Percentiles rank a stretch among this genome's conserved stretches.
Conservation (phyloP, 2,888 invertebrate genomes). For the Chloroclysta siterata region DNA sequence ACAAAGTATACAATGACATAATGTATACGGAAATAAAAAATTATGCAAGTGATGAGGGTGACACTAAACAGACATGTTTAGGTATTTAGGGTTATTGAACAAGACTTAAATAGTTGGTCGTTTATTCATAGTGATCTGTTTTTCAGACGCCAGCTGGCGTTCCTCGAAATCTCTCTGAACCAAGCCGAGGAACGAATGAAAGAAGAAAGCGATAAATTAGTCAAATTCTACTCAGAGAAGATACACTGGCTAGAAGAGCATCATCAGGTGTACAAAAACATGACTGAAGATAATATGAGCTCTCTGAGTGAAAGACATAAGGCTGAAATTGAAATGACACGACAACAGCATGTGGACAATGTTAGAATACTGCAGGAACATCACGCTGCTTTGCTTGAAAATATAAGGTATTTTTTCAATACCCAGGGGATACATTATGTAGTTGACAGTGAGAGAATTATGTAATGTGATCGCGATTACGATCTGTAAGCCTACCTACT, state of each 20-base stretch:
- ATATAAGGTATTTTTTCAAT: constrained; percentile 79
- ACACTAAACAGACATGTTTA: too few species aligned
- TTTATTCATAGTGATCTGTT: constrained; percentile 10
- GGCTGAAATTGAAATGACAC: constrained; percentile 69
- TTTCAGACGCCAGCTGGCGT: constrained; percentile 84
- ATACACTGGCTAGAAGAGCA: constrained; percentile 82
- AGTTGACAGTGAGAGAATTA: too few species aligned
- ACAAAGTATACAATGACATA: too few species aligned
- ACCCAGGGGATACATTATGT: too few species aligned
- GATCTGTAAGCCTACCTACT: too few species aligned
- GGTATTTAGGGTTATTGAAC: too few species aligned
- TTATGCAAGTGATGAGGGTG: not conserved
- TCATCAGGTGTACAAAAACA: constrained; percentile 75
- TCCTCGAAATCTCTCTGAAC: constrained; percentile 82
- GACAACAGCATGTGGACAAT: constrained; percentile 79
- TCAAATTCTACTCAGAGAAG: constrained; percentile 80
- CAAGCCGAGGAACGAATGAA: constrained; percentile 86
- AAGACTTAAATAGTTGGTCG: not conserved
- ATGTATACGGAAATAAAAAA: too few species aligned
- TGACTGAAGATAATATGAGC: constrained; percentile 80
- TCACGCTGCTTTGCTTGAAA: constrained; percentile 83
- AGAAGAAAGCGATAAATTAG: constrained; percentile 82
- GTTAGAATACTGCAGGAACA: constrained; percentile 75
- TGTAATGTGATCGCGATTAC: too few species aligned
- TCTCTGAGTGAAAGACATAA: constrained; percentile 77